phyloP scores from a whole-genome alignment of 2,888 invertebrate species.

The Pomacea canaliculata region DNA sequence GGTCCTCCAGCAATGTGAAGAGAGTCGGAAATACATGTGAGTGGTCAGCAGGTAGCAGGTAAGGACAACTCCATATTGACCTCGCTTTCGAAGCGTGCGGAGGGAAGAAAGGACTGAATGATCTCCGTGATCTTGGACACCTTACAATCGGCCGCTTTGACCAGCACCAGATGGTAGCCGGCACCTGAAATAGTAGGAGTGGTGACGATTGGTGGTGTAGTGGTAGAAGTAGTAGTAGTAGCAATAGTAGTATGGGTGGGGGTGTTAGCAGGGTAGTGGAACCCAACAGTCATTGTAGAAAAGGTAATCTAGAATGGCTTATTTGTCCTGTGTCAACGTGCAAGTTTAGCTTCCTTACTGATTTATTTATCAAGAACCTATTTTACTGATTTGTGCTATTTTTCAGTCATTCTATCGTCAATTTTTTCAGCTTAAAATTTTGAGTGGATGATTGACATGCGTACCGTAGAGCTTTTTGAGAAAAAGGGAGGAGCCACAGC shows the following conservation, averaged over 20 bases:
- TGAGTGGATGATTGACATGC: not conserved
- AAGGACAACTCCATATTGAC: slow-evolving; percentile 62
- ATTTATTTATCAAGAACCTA: not conserved
- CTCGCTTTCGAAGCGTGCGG: slow-evolving; percentile 73
- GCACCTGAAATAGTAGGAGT: slow-evolving; percentile 73
- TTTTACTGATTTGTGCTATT: too few species aligned
- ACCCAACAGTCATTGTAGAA: too few species aligned
- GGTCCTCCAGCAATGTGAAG: slow-evolving; percentile 54
- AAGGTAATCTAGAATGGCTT: not conserved
- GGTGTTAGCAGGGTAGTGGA: too few species aligned
- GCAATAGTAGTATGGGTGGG: too few species aligned
- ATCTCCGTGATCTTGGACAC: slow-evolving; percentile 74
- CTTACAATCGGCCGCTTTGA: slow-evolving; percentile 73
- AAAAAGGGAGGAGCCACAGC: slow-evolving; percentile 80
- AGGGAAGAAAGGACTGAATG: slow-evolving; percentile 74
- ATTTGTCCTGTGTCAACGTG: not conserved
- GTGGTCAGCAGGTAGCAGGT: slow-evolving; percentile 58
- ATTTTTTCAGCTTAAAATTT: too few species aligned
- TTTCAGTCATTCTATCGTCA: too few species aligned
- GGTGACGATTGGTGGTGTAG: not conserved
- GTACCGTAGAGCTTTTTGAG: slow-evolving; percentile 84
- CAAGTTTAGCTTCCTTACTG: not conserved
- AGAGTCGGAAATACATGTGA: slow-evolving; percentile 51
- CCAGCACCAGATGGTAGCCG: slow-evolving; percentile 83
- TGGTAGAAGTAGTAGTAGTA: not conserved